Evolutionary conservation across 2,888 invertebrate species (phyloP).

Genomic region (Oegoconia quadripuncta): DNA sequence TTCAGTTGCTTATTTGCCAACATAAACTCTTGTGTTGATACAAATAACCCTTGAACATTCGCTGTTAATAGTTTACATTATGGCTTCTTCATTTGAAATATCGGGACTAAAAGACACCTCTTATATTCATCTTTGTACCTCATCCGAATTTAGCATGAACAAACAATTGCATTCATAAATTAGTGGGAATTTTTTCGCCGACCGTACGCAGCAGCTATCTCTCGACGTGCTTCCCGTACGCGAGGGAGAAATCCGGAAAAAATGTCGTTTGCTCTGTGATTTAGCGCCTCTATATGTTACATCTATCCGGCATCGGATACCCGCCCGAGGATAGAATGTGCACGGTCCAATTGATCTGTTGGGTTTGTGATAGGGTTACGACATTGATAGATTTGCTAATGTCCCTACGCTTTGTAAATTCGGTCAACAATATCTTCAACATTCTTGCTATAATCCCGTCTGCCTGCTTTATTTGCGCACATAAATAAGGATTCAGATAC

Average conservation of each 20-base stretch:
- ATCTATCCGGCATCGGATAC: neutral
- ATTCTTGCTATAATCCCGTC: no score
- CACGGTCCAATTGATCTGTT: constrained; percentile 8
- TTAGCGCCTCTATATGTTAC: constrained; percentile 43
- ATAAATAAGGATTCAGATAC: no score
- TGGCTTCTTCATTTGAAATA: no score
- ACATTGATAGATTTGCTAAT: neutral
- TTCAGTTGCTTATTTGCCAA: no score
- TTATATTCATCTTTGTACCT: neutral
- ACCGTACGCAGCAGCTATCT: constrained; percentile 56
- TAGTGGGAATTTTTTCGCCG: constrained; percentile 28
- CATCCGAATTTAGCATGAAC: neutral
- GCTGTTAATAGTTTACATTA: no score
- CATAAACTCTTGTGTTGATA: neutral
- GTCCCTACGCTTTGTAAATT: no score
- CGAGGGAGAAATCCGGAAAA: constrained; percentile 64
- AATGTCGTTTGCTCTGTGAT: constrained; percentile 68
- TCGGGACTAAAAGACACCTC: neutral
- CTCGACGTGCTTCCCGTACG: constrained; percentile 65
- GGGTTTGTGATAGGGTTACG: constrained; percentile 9
- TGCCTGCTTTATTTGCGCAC: no score
- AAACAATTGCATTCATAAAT: neutral
- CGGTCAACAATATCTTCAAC: neutral
- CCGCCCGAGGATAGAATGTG: constrained; percentile 2
- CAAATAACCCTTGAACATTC: neutral